Percentiles rank a stretch among this genome's conserved stretches.
These are phyloP conservation scores for Channallabes apus DNA, from an alignment of 2,797 vertebrate genomes.

Conservation along the genomic window DNA sequence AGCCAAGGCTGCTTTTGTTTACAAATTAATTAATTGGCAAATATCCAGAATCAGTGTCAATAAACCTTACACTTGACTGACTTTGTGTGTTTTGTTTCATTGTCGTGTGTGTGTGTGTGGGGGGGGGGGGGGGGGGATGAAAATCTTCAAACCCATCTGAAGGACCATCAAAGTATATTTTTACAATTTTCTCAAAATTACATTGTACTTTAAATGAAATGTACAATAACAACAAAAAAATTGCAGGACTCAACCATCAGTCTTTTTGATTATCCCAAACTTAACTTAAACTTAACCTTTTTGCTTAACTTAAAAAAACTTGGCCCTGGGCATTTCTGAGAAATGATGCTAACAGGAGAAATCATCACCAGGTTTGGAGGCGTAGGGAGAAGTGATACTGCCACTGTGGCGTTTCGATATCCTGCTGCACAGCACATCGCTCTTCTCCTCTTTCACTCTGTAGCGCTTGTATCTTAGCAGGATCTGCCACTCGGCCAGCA, in stretches of 20 bases:
- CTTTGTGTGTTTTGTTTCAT: conserved; percentile 17
- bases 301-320: background rate
- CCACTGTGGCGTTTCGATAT: conserved; percentile 64
- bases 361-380: conserved; percentile 50
- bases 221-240: background rate
- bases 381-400: conserved; percentile 66
- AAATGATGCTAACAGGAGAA: conserved; percentile 5
- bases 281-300: conserved; percentile 4
- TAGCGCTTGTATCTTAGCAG: conserved; percentile 64
- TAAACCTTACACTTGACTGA: conserved; percentile 62
- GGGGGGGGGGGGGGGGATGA: background rate
- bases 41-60: conserved; percentile 66
- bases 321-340: background rate
- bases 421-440: conserved; percentile 62
- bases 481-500: conserved; percentile 70
- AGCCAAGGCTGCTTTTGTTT: conserved; percentile 63
- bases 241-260: background rate
- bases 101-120: background rate
- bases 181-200: background rate
- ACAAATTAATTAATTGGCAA: conserved; percentile 57
- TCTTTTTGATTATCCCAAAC: background rate
- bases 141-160: background rate
- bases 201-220: background rate
- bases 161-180: conserved; percentile 9
- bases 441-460: conserved; percentile 57